Evolutionary conservation across 2,797 vertebrate genomes (phyloP).

Genomic region (Rhyacichthys aspro): DNA sequence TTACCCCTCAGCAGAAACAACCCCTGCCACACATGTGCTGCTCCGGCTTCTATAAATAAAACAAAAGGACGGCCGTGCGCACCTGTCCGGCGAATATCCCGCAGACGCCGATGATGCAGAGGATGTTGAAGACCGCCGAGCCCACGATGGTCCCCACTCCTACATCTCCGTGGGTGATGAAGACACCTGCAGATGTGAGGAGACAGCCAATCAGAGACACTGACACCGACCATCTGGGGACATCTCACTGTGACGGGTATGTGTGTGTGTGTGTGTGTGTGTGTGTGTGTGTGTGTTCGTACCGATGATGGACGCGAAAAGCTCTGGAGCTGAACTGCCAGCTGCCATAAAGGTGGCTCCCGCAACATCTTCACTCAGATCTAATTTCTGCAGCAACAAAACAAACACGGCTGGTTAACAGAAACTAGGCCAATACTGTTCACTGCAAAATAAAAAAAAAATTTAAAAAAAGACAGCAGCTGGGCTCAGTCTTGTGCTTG

Average conservation of each 20-base stretch:
- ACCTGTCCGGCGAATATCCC: slow-evolving; percentile 98
- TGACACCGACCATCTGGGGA: slow-evolving; percentile 56
- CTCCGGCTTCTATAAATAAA: slow-evolving; percentile 54
- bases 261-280: not conserved
- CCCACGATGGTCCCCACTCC: slow-evolving; percentile 98
- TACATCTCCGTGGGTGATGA: slow-evolving; percentile 97
- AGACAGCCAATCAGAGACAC: slow-evolving; percentile 44
- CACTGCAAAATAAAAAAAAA: no score
- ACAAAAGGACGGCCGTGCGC: slow-evolving; percentile 31
- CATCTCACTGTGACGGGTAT: slow-evolving; percentile 1
- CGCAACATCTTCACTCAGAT: slow-evolving; percentile 96
- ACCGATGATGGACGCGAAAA: slow-evolving; percentile 98
- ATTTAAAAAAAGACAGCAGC: no score
- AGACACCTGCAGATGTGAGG: slow-evolving; percentile 85
- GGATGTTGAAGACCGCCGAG: slow-evolving; percentile 97
- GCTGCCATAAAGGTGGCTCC: slow-evolving; percentile 99
- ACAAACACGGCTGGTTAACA: not conserved
- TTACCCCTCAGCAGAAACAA: slow-evolving; percentile 36
- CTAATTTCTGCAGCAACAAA: slow-evolving; percentile 85
- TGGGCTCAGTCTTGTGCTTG: no score
- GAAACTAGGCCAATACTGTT: not conserved
- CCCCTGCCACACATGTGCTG: slow-evolving; percentile 34
- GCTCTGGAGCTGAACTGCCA: slow-evolving; percentile 96
- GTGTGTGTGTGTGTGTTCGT: slow-evolving; percentile 24
- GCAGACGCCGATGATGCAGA: slow-evolving; percentile 97